These are phyloP conservation scores for Ivindomyrus marchei DNA, from an alignment of 2,113 vertebrate species.

Conservation along the genomic window DNA sequence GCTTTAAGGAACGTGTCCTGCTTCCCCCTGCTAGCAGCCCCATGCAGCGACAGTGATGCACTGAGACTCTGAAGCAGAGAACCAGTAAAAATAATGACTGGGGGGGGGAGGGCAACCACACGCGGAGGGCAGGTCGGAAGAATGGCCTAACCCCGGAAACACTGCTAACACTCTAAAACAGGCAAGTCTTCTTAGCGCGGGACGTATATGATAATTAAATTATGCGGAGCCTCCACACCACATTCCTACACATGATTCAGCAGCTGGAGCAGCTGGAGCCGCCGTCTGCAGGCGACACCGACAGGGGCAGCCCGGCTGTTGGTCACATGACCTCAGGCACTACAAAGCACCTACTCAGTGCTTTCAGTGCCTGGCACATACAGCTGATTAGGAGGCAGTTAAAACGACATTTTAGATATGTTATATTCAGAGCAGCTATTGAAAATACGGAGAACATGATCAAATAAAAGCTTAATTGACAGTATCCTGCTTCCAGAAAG, in stretches of 20 bases:
- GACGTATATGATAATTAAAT: slow-evolving; percentile 22
- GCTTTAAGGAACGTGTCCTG: not conserved
- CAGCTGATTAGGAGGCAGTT: not conserved
- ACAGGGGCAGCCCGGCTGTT: not conserved
- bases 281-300: not conserved
- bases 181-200: not conserved
- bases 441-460: not conserved
- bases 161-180: not conserved
- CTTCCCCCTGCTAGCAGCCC: not conserved
- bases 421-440: not conserved
- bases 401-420: not conserved
- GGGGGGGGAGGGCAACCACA: no score
- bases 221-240: slow-evolving; percentile 20
- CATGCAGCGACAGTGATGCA: not conserved
- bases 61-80: slow-evolving; percentile 5
- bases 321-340: not conserved
- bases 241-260: not conserved
- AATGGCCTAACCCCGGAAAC: not conserved
- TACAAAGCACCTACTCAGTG: not conserved
- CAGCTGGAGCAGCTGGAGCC: not conserved
- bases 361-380: not conserved
- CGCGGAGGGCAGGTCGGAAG: not conserved
- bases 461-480: not conserved
- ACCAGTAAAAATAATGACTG: not conserved
- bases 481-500: not conserved